A percentile compares a stretch with the other conserved stretches of the same genome.
Conservation (phyloP, 2,113 vertebrate genomes). For the Triplophysa dalaica region DNA sequence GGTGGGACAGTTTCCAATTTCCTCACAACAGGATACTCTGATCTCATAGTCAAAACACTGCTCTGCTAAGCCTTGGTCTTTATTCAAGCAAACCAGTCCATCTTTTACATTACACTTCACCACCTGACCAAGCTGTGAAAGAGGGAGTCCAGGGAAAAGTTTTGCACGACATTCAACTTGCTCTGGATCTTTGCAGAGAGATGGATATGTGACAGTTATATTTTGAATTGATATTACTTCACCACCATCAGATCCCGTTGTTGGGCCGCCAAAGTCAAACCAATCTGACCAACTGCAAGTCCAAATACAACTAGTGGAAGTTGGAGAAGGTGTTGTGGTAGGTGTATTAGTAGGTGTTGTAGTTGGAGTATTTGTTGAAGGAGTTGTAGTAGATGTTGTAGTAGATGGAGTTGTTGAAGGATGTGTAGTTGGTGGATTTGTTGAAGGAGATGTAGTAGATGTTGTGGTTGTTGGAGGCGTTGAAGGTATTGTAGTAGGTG, state of each 20-base stretch:
- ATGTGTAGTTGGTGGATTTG: no score
- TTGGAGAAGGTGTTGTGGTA: no score
- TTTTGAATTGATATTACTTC: conserved; percentile 36
- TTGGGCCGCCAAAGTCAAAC: conserved; percentile 38
- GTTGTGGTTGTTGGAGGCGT: no score
- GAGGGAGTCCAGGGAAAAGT: conserved; percentile 1
- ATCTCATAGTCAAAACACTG: conserved; percentile 61
- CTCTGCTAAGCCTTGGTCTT: conserved; percentile 48
- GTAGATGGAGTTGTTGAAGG: background rate
- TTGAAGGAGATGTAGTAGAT: no score
- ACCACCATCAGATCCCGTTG: conserved; percentile 43
- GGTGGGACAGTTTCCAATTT: no score
- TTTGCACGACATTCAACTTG: conserved; percentile 43
- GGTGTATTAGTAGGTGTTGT: no score
- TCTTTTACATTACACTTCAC: conserved; percentile 33
- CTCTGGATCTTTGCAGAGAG: conserved; percentile 21
- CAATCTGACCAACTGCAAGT: conserved; percentile 33
- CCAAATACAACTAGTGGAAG: background rate
- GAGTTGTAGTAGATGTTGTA: conserved; percentile 6
- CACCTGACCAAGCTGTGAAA: conserved; percentile 52
- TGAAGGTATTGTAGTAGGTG: background rate
- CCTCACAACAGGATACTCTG: conserved; percentile 41
- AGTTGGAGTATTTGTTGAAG: background rate
- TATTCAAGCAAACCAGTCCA: conserved; percentile 59
- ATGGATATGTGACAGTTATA: conserved; percentile 14